Conservation (phyloP, 2,113 vertebrate genomes). For the Furnarius figulus region DNA sequence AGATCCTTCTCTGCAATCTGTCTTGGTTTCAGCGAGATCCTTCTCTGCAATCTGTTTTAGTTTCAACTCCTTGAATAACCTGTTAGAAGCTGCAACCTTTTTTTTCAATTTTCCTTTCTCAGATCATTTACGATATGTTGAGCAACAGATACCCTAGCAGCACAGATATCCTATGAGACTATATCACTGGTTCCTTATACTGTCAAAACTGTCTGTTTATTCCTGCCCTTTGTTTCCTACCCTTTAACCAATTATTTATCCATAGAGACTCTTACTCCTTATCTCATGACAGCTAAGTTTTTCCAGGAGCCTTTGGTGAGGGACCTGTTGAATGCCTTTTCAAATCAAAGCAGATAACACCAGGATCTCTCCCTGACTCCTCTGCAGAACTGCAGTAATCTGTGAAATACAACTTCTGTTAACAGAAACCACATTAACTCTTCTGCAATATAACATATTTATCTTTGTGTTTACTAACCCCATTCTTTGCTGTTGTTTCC, state of each 20-base stretch:
- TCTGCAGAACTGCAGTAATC: not conserved
- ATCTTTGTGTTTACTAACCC: slow-evolving; percentile 17
- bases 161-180: not conserved
- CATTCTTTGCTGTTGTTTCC: not conserved
- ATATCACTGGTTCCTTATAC: not conserved
- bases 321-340: slow-evolving; percentile 43
- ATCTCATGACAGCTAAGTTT: slow-evolving; percentile 38
- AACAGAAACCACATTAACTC: slow-evolving; percentile 1
- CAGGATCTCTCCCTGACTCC: not conserved
- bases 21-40: not conserved
- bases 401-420: slow-evolving; percentile 1
- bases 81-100: not conserved
- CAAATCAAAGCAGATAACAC: slow-evolving; percentile 15
- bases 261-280: not conserved
- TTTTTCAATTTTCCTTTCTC: not conserved
- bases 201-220: slow-evolving; percentile 32
- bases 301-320: not conserved
- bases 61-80: not conserved
- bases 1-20: not conserved
- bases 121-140: not conserved
- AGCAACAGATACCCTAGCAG: not conserved
- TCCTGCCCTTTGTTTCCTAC: slow-evolving; percentile 38
- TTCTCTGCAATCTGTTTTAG: not conserved
- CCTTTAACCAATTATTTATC: slow-evolving; percentile 43
- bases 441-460: not conserved